Percentiles rank a stretch among this genome's conserved stretches.
Evolutionary conservation across 2,797 vertebrate species (phyloP).

Genomic region (Astyanax mexicanus): DNA sequence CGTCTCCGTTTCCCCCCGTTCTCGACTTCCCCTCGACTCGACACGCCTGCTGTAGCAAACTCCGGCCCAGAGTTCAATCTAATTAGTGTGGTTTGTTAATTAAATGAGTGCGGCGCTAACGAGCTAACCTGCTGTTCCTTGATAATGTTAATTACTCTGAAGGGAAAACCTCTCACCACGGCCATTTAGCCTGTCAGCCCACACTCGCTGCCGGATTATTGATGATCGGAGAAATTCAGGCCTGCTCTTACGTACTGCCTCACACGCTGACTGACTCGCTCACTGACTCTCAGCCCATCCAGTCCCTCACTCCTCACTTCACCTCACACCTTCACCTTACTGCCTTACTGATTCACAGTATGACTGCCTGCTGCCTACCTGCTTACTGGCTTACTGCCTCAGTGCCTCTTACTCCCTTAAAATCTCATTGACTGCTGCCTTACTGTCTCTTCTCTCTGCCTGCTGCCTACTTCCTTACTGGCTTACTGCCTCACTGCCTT

Average conservation of each 20-base stretch:
- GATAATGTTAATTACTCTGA: conserved; percentile 80
- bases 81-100: conserved; percentile 77
- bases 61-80: conserved; percentile 66
- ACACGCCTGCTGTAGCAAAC: conserved; percentile 56
- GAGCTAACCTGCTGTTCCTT: conserved; percentile 83
- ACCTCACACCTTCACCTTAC: not conserved
- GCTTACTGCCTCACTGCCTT: not conserved
- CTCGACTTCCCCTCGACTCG: conserved; percentile 47
- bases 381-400: not conserved
- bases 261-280: conserved; percentile 9
- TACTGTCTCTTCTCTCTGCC: conserved; percentile 27
- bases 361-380: conserved; percentile 9
- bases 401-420: too few relatives aligned
- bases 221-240: conserved; percentile 64
- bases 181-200: conserved; percentile 81
- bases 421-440: too few relatives aligned
- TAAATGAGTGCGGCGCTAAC: conserved; percentile 81
- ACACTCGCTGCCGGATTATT: conserved; percentile 67
- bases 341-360: conserved; percentile 20
- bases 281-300: not conserved
- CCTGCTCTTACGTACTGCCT: conserved; percentile 20
- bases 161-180: conserved; percentile 77
- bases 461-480: not conserved
- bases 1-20: conserved; percentile 6
- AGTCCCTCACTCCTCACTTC: not conserved